phyloP scores from a whole-genome alignment of 1,140 invertebrate species.

The Ceratosolen fusciceps region DNA sequence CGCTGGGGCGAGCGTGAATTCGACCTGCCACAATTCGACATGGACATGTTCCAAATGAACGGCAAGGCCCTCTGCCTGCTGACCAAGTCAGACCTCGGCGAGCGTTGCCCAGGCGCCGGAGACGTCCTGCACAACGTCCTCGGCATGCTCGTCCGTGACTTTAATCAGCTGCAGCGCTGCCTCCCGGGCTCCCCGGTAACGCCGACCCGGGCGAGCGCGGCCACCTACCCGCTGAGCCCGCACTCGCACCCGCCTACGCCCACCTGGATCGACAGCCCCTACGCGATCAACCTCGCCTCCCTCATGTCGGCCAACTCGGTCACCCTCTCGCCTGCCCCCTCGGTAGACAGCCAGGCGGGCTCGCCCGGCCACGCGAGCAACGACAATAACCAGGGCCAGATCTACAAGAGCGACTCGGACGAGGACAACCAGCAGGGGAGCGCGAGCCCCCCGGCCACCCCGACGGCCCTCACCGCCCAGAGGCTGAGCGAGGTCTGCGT shows the following conservation, averaged over 20 bases:
- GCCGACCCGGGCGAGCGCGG: conserved; percentile 84
- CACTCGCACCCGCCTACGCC: conserved; percentile 85
- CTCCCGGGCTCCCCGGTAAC: conserved; percentile 88
- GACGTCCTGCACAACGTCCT: conserved; percentile 95
- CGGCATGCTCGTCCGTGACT: conserved; percentile 87
- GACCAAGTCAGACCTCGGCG: conserved; percentile 90
- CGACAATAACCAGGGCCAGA: conserved; percentile 50
- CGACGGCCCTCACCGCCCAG: conserved; percentile 71
- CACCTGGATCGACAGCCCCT: conserved; percentile 81
- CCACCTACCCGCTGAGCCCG: conserved; percentile 80
- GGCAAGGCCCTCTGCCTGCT: conserved; percentile 94
- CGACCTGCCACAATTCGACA: conserved; percentile 90
- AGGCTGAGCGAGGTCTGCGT: conserved; percentile 68
- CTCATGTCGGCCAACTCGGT: conserved; percentile 85
- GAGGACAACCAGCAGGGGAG: conserved; percentile 67
- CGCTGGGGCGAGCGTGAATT: conserved; percentile 94
- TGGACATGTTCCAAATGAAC: conserved; percentile 97
- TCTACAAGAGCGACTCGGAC: conserved; percentile 69
- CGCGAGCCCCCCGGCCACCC: conserved; percentile 76
- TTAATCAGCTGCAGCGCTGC: conserved; percentile 80
- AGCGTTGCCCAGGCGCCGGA: conserved; percentile 90
- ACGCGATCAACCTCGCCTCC: conserved; percentile 74
- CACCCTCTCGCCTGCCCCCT: conserved; percentile 89
- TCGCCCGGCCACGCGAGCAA: conserved; percentile 80
- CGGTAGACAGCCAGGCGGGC: conserved; percentile 87